Evolutionary conservation across 2,888 invertebrate genomes (phyloP), one percentile per base, ranked within the genome.

Genomic region (Pegoplata infirma): DNA sequence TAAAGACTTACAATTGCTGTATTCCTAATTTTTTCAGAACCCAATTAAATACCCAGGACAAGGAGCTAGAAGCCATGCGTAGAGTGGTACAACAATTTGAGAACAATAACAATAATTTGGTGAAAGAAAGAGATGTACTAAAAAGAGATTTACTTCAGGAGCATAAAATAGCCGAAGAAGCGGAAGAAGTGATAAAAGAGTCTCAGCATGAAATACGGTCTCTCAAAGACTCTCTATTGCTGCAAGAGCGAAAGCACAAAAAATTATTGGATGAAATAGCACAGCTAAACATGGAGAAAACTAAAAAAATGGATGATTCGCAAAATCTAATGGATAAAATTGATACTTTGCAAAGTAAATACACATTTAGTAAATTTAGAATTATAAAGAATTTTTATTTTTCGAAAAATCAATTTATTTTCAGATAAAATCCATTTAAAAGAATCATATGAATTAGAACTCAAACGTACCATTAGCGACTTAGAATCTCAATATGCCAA

Each of bases 361-460:
- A 46, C n/a, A n/a, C 23, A 23, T 14, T 47, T 5, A 53, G n/a
- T 3, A 19, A 21, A n/a, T 5, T 8, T 8, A 3, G 3, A 28
- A 5, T 53, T 5, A n/a, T 4, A 63, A 23, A 2, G 1, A 36
- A 12, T 36, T 36, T 12, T 2, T 36, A 40, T n/a, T 25, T 5
- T 25, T 25, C 3, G 6, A 25, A 25, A 25, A 25, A 25, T 25
- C 3, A 25, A 5, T 46, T 3, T 16, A 36, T 51, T 59, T 69
- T 12, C 56, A 89, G 89, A 86, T 79, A 87, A 89, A 47, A 86
- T 89, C 12, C 88, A 86, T 21, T 81, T 89, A 0, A 90, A 89
- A 80, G 87, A 87, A 76, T 87, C 87, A 73, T 86, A 86, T 53
- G 89, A 87, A 46, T 82, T 86, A 55, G 89, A 90, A 47, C 76